Evolutionary conservation across 2,113 vertebrate genomes (phyloP).

Genomic region (Panthera uncia): DNA sequence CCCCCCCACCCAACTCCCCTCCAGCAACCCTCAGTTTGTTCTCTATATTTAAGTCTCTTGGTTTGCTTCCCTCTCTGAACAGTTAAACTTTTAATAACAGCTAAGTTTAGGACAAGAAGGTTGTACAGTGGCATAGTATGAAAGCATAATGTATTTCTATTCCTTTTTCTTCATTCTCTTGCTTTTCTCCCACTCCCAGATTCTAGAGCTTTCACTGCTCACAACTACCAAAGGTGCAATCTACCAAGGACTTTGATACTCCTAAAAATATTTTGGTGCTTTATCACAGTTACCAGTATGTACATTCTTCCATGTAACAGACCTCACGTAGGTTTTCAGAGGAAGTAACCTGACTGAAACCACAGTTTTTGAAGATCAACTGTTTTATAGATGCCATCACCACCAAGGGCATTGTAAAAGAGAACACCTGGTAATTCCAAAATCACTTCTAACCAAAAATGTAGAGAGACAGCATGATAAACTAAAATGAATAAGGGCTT

Average conservation of each 20-base stretch:
- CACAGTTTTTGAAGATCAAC: not conserved
- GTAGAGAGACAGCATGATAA: not conserved
- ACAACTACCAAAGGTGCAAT: not conserved
- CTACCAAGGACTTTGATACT: not conserved
- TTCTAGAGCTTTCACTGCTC: not conserved
- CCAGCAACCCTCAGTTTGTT: no score
- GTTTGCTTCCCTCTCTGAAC: not conserved
- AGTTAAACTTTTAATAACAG: not conserved
- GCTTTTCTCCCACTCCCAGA: not conserved
- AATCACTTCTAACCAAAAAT: constrained; percentile 28
- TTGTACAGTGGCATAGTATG: not conserved
- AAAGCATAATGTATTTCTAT: not conserved
- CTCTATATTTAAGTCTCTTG: no score
- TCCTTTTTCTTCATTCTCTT: not conserved
- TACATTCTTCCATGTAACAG: not conserved
- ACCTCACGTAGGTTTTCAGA: not conserved
- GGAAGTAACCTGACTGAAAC: not conserved
- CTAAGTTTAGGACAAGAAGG: not conserved
- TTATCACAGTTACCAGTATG: not conserved
- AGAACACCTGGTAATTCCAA: not conserved
- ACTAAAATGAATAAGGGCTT: not conserved
- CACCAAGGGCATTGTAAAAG: not conserved
- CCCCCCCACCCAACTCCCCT: no score
- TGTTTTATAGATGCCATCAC: not conserved
- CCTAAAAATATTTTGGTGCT: not conserved